These are phyloP conservation scores for Brienomyrus longianalis DNA, from an alignment of 2,113 vertebrate genomes.

Conservation along the genomic window DNA sequence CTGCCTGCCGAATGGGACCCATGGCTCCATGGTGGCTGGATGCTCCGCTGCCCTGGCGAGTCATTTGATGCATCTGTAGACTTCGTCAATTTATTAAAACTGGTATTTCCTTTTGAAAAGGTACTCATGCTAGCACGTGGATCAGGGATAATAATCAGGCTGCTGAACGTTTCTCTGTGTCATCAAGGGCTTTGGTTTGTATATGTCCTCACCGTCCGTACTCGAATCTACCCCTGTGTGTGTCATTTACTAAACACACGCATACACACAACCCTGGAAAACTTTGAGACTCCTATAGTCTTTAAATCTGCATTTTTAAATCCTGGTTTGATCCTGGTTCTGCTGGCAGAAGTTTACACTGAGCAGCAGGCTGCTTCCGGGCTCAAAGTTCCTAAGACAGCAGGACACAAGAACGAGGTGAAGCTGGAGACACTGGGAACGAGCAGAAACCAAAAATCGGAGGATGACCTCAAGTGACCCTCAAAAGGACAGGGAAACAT, in stretches of 20 bases:
- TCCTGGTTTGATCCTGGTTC: neutral
- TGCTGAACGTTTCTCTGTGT: no score
- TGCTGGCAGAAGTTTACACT: neutral
- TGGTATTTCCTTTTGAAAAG: neutral
- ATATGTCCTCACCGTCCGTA: neutral
- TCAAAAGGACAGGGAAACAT: no score
- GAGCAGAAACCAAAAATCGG: neutral
- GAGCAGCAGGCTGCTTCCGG: neutral
- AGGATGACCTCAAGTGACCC: neutral
- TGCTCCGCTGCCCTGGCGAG: neutral
- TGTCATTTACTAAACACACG: neutral
- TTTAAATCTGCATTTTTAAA: neutral
- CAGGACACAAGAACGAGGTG: neutral
- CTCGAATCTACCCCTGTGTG: neutral
- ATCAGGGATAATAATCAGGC: neutral
- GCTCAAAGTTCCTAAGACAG: neutral
- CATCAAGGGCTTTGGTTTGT: neutral
- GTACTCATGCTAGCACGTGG: neutral
- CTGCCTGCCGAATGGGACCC: no score
- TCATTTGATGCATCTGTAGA: neutral
- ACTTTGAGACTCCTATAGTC: neutral
- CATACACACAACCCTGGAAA: neutral
- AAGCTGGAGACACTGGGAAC: neutral
- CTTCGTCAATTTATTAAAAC: neutral
- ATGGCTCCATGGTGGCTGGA: neutral